A percentile compares a stretch with the other conserved stretches of the same genome.
phyloP scores from a whole-genome alignment of 2,888 invertebrate species.

The Drosophila percnosoma region DNA sequence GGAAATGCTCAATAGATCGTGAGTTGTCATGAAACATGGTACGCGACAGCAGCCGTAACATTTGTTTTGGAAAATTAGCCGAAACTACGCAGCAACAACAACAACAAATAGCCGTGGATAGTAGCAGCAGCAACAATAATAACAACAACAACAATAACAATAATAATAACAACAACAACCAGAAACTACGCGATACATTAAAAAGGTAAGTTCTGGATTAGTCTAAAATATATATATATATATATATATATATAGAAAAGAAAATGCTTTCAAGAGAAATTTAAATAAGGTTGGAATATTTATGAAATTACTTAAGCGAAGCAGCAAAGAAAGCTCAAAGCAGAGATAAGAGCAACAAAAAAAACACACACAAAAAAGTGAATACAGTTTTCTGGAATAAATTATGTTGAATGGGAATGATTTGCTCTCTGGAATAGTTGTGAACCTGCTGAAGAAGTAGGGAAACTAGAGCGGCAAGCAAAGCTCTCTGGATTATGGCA shows the following conservation, averaged over 20 bases:
- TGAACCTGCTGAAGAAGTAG: neutral
- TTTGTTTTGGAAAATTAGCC: constrained; percentile 99
- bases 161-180: constrained; percentile 48
- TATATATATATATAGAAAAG: neutral
- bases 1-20: constrained; percentile 87
- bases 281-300: neutral
- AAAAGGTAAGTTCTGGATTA: constrained; percentile 71
- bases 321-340: neutral
- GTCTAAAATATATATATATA: neutral
- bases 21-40: constrained; percentile 93
- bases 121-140: constrained; percentile 89
- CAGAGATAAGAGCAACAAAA: neutral
- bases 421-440: neutral
- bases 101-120: constrained; percentile 73
- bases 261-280: neutral
- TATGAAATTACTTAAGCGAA: neutral
- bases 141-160: constrained; percentile 52
- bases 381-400: neutral
- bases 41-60: constrained; percentile 99
- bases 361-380: neutral
- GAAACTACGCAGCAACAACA: constrained; percentile 92
- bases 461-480: neutral
- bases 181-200: constrained; percentile 63
- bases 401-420: neutral
- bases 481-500: neutral